These are phyloP conservation scores for Thaleichthys pacificus DNA, from an alignment of 2,797 vertebrate species.

Conservation along the genomic window DNA sequence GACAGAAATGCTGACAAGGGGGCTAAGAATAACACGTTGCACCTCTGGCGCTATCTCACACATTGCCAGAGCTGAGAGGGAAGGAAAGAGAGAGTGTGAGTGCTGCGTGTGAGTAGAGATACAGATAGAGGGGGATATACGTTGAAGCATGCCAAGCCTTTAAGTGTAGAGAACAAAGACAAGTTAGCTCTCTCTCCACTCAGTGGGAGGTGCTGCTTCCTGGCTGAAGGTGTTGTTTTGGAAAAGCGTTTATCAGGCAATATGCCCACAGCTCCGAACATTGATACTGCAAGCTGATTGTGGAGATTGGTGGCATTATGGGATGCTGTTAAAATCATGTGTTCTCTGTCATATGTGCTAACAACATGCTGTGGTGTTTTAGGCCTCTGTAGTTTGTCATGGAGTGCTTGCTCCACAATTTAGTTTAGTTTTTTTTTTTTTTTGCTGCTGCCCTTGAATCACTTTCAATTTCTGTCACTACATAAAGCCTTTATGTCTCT, in stretches of 20 bases:
- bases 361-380: too few relatives aligned
- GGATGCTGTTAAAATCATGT: too few relatives aligned
- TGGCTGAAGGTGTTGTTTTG: slow-evolving; percentile 5
- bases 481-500: too few relatives aligned
- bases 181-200: neutral
- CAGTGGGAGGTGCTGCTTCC: slow-evolving; percentile 4
- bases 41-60: slow-evolving; percentile 63
- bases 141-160: neutral
- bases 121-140: neutral
- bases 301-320: neutral
- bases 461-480: too few relatives aligned
- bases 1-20: slow-evolving; percentile 51
- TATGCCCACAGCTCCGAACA: neutral
- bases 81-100: slow-evolving; percentile 14
- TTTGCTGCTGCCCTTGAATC: too few relatives aligned
- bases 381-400: too few relatives aligned
- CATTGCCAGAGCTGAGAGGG: slow-evolving; percentile 42
- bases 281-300: neutral
- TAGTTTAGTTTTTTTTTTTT: too few relatives aligned
- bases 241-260: neutral
- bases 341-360: too few relatives aligned
- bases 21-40: slow-evolving; percentile 66
- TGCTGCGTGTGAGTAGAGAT: neutral
- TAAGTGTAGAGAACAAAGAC: neutral
- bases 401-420: too few relatives aligned